Base-by-base conservation (phyloP, 2,797 vertebrate species). In the Rhincodon typus region DNA sequence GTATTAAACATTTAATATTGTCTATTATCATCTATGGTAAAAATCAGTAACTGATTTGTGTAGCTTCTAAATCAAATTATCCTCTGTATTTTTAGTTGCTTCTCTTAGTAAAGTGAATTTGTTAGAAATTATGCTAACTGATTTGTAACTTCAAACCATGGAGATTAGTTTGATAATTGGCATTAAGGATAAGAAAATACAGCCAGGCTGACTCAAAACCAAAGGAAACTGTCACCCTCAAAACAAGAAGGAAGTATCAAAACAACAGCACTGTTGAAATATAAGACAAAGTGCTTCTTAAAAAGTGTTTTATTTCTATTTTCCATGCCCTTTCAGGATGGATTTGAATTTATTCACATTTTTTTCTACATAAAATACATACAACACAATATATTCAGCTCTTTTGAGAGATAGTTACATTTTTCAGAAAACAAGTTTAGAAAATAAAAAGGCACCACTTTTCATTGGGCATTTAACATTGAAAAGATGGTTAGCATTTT, bases 281-380 rank as follows among this genome's bases (percentile, higher is more conserved):
- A 93, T 42, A 66, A 93, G 8, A 38, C 87, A 93, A 93, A 93
- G 67, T 93, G 66, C n/a, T 90, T 42, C 66, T 69, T 69, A 69
- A 93, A 25, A 42, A 42, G 66, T n/a, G 0, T 1, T 93, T 93
- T 93, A 93, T 93, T 93, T 93, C 34, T 67, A 93, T 42, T 69
- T 42, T 93, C n/a, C 66, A 69, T 42, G 38, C 8, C n/a, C 38
- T 21, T 66, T 42, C 90, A 69, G 66, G n/a, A 93, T 93, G 66
- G 62, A 25, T 93, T 25, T 93, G 90, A 69, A 93, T 93, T 91
- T 67, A 69, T 69, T 67, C 66, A 42, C 25, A 93, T 69, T 21
- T n/a, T 67, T 90, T 66, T 10, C n/a, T 69, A 84, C 82, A 69
- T 25, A 93, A 69, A 42, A 42, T 25, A 25, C 90, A 93, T 93